phyloP scores from a whole-genome alignment of 2,113 vertebrate species.

The Grammomys dolichurus region DNA sequence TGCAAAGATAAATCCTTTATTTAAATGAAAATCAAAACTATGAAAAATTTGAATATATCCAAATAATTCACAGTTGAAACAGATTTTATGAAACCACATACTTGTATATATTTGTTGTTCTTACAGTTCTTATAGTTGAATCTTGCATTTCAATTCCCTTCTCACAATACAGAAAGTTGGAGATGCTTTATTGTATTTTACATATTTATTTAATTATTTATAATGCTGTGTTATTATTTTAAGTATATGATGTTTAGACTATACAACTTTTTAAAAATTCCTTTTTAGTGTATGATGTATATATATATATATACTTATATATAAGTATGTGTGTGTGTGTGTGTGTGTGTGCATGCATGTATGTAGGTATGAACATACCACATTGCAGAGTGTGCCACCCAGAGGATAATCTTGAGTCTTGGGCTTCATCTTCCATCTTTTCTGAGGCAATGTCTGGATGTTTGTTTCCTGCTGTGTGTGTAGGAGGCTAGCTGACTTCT shows the following conservation, averaged over 20 bases:
- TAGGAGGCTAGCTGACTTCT: neutral
- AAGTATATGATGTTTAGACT: neutral
- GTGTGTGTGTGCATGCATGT: neutral
- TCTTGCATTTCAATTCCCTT: constrained; percentile 39
- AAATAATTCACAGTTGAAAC: constrained; percentile 52
- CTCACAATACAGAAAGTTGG: constrained; percentile 19
- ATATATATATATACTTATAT: neutral
- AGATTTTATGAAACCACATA: constrained; percentile 42
- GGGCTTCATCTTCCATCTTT: neutral
- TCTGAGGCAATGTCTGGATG: neutral
- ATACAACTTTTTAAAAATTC: neutral
- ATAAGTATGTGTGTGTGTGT: neutral
- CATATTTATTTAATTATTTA: constrained; percentile 66
- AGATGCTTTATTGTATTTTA: constrained; percentile 57
- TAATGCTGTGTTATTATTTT: constrained; percentile 38
- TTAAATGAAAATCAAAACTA: constrained; percentile 21
- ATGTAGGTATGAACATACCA: no score
- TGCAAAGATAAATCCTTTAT: constrained; percentile 50
- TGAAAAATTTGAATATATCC: constrained; percentile 51
- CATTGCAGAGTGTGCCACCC: neutral
- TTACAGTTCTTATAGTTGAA: constrained; percentile 40
- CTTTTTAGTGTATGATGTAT: neutral
- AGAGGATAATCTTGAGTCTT: neutral
- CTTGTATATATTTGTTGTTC: constrained; percentile 51
- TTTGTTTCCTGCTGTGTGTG: neutral